These are phyloP conservation scores for Luffia ferchaultella DNA, from an alignment of 2,888 invertebrate genomes.

Conservation along the genomic window DNA sequence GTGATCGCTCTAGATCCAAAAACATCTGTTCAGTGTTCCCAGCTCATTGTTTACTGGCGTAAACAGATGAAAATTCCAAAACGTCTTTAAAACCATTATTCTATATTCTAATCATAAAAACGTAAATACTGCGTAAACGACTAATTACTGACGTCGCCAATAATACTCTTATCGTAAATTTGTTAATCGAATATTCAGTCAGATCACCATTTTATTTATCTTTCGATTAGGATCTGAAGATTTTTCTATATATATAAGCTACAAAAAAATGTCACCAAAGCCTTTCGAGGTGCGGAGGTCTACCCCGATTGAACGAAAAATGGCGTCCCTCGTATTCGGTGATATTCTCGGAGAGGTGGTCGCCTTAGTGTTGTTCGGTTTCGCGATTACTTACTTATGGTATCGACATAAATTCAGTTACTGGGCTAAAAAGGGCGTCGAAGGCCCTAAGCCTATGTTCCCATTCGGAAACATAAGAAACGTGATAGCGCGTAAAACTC, in stretches of 20 bases:
- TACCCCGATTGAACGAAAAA: neutral
- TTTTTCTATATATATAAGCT: neutral
- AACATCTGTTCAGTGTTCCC: no score
- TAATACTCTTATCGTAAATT: neutral
- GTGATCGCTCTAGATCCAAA: no score
- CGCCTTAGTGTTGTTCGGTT: conserved; percentile 4
- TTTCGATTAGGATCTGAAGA: neutral
- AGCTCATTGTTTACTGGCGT: no score
- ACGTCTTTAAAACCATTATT: no score
- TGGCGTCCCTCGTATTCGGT: neutral
- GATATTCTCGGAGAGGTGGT: conserved; percentile 7
- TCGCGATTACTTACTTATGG: conserved; percentile 24
- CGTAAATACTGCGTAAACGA: no score
- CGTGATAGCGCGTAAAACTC: conserved; percentile 59
- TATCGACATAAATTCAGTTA: conserved; percentile 56
- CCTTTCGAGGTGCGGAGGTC: neutral
- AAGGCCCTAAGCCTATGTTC: conserved; percentile 62
- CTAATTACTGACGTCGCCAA: neutral
- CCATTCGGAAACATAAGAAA: conserved; percentile 70
- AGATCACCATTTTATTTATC: neutral
- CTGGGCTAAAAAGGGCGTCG: conserved; percentile 68
- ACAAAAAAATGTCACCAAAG: neutral
- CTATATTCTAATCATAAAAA: no score
- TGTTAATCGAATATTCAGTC: neutral
- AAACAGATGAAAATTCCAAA: no score